These are phyloP conservation scores for Coptodon bakossiorum DNA, from an alignment of 2,113 vertebrate genomes.

Conservation along the genomic window DNA sequence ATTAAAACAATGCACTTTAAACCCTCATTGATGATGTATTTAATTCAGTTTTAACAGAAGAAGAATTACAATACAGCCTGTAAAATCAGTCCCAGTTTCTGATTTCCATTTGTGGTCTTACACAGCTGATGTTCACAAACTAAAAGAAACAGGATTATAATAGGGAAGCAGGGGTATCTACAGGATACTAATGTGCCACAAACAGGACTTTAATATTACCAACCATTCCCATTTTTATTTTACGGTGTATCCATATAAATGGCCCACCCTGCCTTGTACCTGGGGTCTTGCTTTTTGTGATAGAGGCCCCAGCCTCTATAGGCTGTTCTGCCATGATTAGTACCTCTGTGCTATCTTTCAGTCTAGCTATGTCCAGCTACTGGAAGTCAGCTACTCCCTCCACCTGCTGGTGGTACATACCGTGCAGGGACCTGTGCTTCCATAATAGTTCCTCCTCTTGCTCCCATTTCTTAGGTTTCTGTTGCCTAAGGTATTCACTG, in stretches of 20 bases:
- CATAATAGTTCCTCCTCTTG: neutral
- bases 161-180: accelerated
- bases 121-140: neutral
- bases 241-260: too few species aligned
- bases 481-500: neutral
- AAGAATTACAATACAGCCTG: neutral
- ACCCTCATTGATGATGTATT: neutral
- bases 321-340: too few species aligned
- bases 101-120: neutral
- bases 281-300: neutral
- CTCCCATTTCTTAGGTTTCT: neutral
- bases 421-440: too few species aligned
- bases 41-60: neutral
- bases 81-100: neutral
- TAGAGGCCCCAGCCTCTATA: neutral
- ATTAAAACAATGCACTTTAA: neutral
- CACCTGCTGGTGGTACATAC: too few species aligned
- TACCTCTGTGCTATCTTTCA: too few species aligned
- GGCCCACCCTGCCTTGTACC: neutral
- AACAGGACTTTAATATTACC: too few species aligned
- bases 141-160: neutral
- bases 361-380: too few species aligned
- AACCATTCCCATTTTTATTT: too few species aligned
- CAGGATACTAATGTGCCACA: too few species aligned
- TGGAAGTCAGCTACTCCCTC: too few species aligned